Conservation (phyloP, 1,140 invertebrate genomes). For the Atopsyche davidsoni region DNA sequence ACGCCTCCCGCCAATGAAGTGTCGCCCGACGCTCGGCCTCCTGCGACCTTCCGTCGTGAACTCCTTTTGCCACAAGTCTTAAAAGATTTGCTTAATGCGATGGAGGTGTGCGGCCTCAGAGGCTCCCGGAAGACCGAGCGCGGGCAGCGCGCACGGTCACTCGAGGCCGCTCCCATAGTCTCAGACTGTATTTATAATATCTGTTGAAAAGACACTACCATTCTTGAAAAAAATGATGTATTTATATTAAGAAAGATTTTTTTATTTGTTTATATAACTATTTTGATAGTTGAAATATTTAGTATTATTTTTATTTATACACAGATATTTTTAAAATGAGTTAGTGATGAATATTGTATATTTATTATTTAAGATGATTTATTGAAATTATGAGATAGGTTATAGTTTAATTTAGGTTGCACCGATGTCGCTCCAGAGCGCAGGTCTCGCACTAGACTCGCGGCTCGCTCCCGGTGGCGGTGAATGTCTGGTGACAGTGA, state of each 20-base stretch:
- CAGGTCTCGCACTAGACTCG: too few relatives aligned
- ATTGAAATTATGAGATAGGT: conserved; percentile 6
- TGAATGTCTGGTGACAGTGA: not conserved
- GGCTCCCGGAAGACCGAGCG: too few relatives aligned
- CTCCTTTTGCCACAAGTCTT: too few relatives aligned
- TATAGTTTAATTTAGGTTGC: not conserved
- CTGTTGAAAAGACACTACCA: too few relatives aligned
- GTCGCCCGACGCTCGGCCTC: not conserved
- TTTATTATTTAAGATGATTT: conserved; percentile 17
- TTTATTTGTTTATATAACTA: conserved; percentile 22
- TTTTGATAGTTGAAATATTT: conserved; percentile 19
- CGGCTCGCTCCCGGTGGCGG: conserved; percentile 2
- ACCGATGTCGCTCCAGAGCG: not conserved
- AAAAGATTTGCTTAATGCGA: too few relatives aligned
- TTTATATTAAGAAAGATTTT: conserved; percentile 15
- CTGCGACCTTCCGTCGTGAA: not conserved
- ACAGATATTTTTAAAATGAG: conserved; percentile 18
- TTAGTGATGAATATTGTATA: conserved; percentile 19
- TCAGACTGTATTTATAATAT: too few relatives aligned
- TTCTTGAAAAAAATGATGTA: conserved; percentile 18
- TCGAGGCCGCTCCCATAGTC: too few relatives aligned
- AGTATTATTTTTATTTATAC: conserved; percentile 26
- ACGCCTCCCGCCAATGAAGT: conserved; percentile 3
- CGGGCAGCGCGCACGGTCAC: too few relatives aligned
- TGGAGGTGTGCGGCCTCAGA: too few relatives aligned